Evolutionary conservation across 2,888 invertebrate species (phyloP), one percentile per base, ranked within the genome.

Genomic region (Netelia virgata): DNA sequence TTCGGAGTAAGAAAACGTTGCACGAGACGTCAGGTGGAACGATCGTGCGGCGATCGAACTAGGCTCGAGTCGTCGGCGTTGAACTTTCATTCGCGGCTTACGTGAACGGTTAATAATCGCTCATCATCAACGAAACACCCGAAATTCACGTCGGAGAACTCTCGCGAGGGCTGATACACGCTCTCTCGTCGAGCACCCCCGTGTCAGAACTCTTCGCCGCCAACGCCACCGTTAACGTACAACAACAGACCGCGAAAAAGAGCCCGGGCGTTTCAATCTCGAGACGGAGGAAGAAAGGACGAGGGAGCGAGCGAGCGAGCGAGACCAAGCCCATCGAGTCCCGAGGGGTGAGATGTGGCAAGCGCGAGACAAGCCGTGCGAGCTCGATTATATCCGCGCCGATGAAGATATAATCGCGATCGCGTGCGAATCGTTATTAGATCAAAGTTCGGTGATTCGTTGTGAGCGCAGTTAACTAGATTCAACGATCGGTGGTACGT

Each of bases 381-480:
- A 47, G 16, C 64, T 50, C 74, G 79, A 78, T 83, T 81, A 79
- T 83, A 82, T 82, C 74, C 73, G 47, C 79, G 63, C 78, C 87
- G 86, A 90, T 91, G 90, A 91, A 92, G 92, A 91, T 91, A 88
- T 91, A 91, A 91, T 91, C 91, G 88, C 81, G 87, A 88, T 92
- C 88, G 91, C 92, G 92, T 92, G 91, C 88, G 82, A 80, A 83
- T 88, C 85, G 90, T 91, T 92, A 91, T 92, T 92, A 91, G 90
- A 91, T 91, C 90, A 90, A 91, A 92, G 89, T 92, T 92, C 87
- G 89, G 88, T 89, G 76, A 80, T 85, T 84, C 72, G 55, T 57
- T 47, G 83, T 55, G 77, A 80, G 80, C 36, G 82, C 83, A 89
- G 90, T 89, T 91, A 91, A 91, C 90, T 90, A 88, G 90, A 89